These are phyloP conservation scores for Chironomus striatipennis DNA, from an alignment of 1,140 invertebrate genomes.

Conservation along the genomic window DNA sequence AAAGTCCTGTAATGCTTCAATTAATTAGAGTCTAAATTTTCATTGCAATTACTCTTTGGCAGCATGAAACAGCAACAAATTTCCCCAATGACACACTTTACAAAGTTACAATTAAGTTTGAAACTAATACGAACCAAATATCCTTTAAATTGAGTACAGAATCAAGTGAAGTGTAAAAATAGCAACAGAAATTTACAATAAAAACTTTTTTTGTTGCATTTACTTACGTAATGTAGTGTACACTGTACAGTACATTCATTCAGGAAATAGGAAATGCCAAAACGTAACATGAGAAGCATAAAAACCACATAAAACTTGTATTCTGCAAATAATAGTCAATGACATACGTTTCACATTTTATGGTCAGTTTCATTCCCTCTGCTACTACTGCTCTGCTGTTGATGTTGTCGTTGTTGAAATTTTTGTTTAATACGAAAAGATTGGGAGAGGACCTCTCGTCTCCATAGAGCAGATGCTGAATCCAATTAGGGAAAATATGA, in stretches of 20 bases:
- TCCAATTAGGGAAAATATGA: slow-evolving; percentile 14
- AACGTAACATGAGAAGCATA: slow-evolving; percentile 1
- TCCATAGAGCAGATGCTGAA: background rate
- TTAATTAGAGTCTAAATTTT: too few species aligned
- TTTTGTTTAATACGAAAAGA: too few species aligned
- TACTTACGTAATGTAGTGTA: background rate
- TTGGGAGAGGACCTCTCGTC: too few species aligned
- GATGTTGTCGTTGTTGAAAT: too few species aligned
- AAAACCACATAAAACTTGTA: slow-evolving; percentile 13
- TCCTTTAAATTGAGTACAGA: background rate
- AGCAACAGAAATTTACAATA: background rate
- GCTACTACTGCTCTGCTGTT: too few species aligned
- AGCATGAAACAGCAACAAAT: background rate
- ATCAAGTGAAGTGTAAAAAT: background rate
- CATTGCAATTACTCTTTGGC: too few species aligned
- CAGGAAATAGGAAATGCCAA: slow-evolving; percentile 7
- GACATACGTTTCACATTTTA: slow-evolving; percentile 11
- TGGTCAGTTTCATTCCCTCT: slow-evolving; percentile 5
- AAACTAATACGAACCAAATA: background rate
- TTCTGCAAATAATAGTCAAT: slow-evolving; percentile 14
- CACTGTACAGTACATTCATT: background rate
- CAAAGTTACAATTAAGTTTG: background rate
- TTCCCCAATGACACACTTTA: background rate
- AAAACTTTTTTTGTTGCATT: background rate
- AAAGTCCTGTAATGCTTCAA: too few species aligned